These are phyloP conservation scores for Calcarius ornatus DNA, from an alignment of 2,113 vertebrate genomes.

Conservation along the genomic window DNA sequence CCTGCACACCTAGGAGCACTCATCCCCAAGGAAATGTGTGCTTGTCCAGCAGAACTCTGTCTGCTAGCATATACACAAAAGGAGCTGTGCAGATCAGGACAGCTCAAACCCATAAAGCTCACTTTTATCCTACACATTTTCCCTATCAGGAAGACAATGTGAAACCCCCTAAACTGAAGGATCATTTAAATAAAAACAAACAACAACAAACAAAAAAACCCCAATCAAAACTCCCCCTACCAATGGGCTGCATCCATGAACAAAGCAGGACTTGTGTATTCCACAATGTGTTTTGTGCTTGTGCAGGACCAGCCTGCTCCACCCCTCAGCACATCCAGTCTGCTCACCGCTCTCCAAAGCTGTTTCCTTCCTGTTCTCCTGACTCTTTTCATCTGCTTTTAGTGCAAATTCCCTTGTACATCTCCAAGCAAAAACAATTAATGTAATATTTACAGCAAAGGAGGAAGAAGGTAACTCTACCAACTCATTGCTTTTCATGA, in stretches of 20 bases:
- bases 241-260: not conserved
- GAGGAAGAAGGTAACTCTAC: not conserved
- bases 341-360: not conserved
- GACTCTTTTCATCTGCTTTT: not conserved
- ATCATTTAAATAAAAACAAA: not conserved
- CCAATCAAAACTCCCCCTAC: not conserved
- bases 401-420: not conserved
- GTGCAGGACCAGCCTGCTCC: not conserved
- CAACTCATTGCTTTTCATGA: not conserved
- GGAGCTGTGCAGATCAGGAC: not conserved
- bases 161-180: not conserved
- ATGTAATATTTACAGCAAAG: not conserved
- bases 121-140: not conserved
- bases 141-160: rapidly evolving
- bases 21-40: not conserved
- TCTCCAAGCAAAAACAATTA: not conserved
- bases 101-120: not conserved
- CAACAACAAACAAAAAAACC: not conserved
- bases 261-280: rapidly evolving
- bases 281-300: rapidly evolving
- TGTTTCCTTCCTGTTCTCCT: not conserved
- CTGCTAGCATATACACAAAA: rapidly evolving
- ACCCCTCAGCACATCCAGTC: not conserved
- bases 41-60: not conserved
- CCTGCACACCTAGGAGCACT: not conserved